Percentiles rank a stretch among this genome's conserved stretches.
Evolutionary conservation across 2,113 vertebrate species (phyloP).

Genomic region (Alaudala cheleensis): DNA sequence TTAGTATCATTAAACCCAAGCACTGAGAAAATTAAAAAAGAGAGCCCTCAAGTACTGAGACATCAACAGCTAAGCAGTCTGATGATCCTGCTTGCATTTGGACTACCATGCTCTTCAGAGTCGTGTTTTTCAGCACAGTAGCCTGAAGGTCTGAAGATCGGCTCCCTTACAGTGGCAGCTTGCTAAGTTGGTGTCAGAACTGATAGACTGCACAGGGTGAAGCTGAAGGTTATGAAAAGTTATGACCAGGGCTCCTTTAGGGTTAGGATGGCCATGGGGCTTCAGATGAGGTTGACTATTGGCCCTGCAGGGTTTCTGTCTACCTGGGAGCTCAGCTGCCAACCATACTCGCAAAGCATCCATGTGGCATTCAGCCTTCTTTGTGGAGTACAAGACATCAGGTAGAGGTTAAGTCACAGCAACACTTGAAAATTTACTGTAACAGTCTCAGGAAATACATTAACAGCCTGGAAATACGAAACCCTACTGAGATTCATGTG

Average conservation of each 20-base stretch:
- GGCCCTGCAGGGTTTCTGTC: background rate
- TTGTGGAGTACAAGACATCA: background rate
- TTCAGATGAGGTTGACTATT: background rate
- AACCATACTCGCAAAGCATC: fast-evolving
- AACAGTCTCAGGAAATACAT: background rate
- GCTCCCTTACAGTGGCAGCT: background rate
- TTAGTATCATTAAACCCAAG: background rate
- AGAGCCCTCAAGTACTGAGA: background rate
- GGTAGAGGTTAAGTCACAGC: background rate
- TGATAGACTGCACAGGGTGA: background rate
- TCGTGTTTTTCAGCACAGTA: background rate
- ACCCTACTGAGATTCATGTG: background rate
- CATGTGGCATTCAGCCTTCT: fast-evolving
- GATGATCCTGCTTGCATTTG: background rate
- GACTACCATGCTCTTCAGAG: background rate
- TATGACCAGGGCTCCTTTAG: background rate
- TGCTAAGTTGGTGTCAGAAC: background rate
- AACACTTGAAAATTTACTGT: background rate
- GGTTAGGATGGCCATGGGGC: background rate
- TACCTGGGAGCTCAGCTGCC: background rate
- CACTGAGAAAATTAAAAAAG: background rate
- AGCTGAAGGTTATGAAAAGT: background rate
- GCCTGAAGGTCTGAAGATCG: background rate
- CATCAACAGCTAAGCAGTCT: background rate
- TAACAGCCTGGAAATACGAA: background rate